Base-by-base conservation (phyloP, 2,113 vertebrate genomes). In the Anser brachyrhynchus region DNA sequence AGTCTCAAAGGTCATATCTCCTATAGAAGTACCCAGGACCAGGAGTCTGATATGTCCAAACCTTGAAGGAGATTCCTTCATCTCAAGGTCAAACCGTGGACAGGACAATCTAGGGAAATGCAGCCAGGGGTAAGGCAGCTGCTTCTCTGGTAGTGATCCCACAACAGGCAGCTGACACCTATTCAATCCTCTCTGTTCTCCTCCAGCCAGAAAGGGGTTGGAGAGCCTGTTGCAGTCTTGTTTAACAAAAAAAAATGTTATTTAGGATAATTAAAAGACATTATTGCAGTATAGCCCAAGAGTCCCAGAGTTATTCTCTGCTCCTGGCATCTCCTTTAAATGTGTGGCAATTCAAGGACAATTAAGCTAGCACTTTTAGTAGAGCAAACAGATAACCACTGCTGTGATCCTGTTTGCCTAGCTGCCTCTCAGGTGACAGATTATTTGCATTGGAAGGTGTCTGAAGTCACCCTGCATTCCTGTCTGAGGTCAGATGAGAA, bases 91-190 rank as follows among this genome's bases (percentile, higher is more conserved):
- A 74, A 90, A 44, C 20, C 4, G 2, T 55, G 21, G 26, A 14
- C 35, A 43, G 25, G 14, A 12, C 3, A 41, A 31, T 8, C 11
- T 5, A 14, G 10, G 8, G 33, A 62, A 61, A 61, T 37, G 13
- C 59, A 61, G 15, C 13, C 37, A 21, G 44, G 26, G 20, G 5
- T 31, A 71, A 58, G 29, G 23, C 37, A 87, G 3, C 10, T 33
- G 4, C 23, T 61, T 33, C 49, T 72, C 23, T 72, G 33, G 33
- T 18, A 87, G 21, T 39, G 51, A 70, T 26, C 19, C 41, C 52
- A 28, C 18, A 21, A 6, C 0, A 4, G 1, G 3, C 0, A 11
- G 25, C 22, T 7, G 41, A 29, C 22, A 39, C 6, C 6, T 5
- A 5, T 16, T 54, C 31, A 26, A 2, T 59, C 29, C 10, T 54